Evolutionary conservation across 2,797 vertebrate genomes (phyloP).

Genomic region (Siniperca scherzeri): DNA sequence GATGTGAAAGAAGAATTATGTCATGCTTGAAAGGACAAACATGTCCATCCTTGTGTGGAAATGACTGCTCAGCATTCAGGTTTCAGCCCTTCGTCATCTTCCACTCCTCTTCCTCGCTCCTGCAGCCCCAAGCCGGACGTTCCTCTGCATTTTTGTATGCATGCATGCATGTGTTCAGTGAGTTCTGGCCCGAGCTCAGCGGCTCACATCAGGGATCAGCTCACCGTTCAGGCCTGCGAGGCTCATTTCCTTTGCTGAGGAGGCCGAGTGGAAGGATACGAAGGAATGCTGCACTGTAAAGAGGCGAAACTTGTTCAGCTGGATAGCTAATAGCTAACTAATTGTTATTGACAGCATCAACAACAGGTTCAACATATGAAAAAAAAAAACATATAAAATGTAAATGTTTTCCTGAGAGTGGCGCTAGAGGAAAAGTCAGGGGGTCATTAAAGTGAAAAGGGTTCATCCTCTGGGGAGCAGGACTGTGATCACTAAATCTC

Average conservation of each 20-base stretch:
- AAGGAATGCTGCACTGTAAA: background rate
- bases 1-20: conserved; percentile 8
- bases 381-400: too few species aligned
- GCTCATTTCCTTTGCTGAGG: conserved; percentile 13
- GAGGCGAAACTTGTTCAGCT: conserved; percentile 7
- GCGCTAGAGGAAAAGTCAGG: too few species aligned
- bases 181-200: conserved; percentile 46
- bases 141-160: conserved; percentile 43
- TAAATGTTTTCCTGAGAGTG: too few species aligned
- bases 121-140: conserved; percentile 17
- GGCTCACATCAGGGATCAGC: conserved; percentile 51
- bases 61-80: conserved; percentile 20
- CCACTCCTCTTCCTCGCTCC: conserved; percentile 39
- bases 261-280: conserved; percentile 25
- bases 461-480: too few species aligned
- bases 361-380: too few species aligned
- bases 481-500: too few species aligned
- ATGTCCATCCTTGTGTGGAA: conserved; percentile 24
- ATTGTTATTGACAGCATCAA: background rate
- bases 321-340: background rate
- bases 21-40: conserved; percentile 16
- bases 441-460: too few species aligned
- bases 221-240: conserved; percentile 29
- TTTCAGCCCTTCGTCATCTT: conserved; percentile 30
- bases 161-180: conserved; percentile 61